Base-by-base conservation (phyloP, 2,888 invertebrate species). In the Sarcophaga variegata region DNA sequence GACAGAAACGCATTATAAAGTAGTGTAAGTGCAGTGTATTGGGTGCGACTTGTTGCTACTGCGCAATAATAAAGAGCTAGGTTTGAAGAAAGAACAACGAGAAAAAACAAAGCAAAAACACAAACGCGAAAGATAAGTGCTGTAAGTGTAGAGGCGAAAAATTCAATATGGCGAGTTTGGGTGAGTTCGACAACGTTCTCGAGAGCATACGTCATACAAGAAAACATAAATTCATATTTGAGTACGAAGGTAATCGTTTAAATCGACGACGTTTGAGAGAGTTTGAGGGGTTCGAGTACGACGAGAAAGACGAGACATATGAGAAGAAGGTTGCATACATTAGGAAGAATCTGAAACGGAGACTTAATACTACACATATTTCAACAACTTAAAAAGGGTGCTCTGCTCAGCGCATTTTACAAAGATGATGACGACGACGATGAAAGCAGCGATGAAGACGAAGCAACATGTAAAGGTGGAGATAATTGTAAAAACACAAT, bases 201-300 rank as follows among this genome's bases (percentile, higher is more conserved):
- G 74, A 76, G 37, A 83, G 69, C 37, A 54, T 85, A 54, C 75
- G 83, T 17, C 76, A 63, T 20, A 63, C 74, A 27, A 76, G 69
- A 69, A 71, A 78, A 37, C 54, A 81, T 27, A 83, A 88, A 75
- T 79, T 78, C 60, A 54, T 88, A 10, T 88, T 83, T 69, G 81
- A 84, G 37, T 37, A 14, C 0, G 83, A 86, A 67, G 84, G 84
- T 37, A 86, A 86, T 60, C 67, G 86, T 22, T n/a, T 22, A 54
- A 86, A 86, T 49, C 63, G 86, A 22, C 45, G 69, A 54, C 66
- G 86, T 22, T 72, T 88, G n/a, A 54, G 86, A 54, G 66, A 77
- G 62, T 88, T 88, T 27, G 37, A 64, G 22, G 85, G 86, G 10
- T 88, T 88, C 37, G 54, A 75, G 1, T 86, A 63, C 60, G 72